Percentiles rank a stretch among this genome's conserved stretches.
phyloP scores from a whole-genome alignment of 2,888 invertebrate species.

The Xanthorhoe designata region DNA sequence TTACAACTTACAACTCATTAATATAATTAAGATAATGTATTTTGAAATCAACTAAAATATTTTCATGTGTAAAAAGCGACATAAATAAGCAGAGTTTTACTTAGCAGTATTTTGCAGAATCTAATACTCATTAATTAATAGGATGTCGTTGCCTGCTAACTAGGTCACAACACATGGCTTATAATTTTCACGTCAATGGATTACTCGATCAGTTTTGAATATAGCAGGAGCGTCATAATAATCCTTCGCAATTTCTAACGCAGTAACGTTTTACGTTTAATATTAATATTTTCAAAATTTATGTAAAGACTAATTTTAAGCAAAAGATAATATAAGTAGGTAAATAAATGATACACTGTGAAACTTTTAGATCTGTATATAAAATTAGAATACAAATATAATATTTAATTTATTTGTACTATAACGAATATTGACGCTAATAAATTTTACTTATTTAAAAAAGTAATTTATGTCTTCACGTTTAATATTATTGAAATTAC shows the following conservation, averaged over 20 bases:
- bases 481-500: constrained; percentile 34
- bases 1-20: too few species aligned
- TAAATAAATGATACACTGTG: background rate
- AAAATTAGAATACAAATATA: background rate
- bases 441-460: background rate
- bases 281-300: background rate
- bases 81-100: background rate
- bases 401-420: background rate
- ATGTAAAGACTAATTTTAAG: background rate
- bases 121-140: constrained; percentile 3
- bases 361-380: background rate
- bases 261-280: background rate
- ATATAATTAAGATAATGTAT: too few species aligned
- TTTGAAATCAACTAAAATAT: too few species aligned
- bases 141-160: constrained; percentile 16
- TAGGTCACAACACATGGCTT: constrained; percentile 28
- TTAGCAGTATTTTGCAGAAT: background rate
- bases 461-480: background rate
- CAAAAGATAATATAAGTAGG: background rate
- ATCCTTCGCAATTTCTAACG: constrained; percentile 2
- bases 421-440: background rate
- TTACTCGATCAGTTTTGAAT: constrained; percentile 32
- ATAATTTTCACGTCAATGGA: constrained; percentile 35
- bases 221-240: constrained; percentile 19
- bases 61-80: too few species aligned